Evolutionary conservation across 2,797 vertebrate genomes (phyloP), one percentile per base, ranked within the genome.

Genomic region (Vireo griseus): DNA sequence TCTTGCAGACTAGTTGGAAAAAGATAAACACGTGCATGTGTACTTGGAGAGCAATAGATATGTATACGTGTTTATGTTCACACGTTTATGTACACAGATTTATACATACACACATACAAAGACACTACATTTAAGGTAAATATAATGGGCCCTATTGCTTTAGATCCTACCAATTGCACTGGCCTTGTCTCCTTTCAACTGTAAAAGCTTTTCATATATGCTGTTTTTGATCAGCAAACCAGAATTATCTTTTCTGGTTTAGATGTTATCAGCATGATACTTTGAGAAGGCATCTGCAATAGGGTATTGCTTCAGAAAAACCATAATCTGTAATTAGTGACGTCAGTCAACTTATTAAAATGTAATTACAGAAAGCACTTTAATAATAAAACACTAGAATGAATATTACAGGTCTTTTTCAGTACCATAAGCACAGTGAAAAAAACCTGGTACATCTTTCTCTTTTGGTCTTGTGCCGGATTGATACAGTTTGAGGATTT

Each of bases 251-350:
- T 73, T 83, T 76, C 58, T 86, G 26, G 51, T 72, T 89, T 87
- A 78, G 72, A 86, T 55, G 19, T 78, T 93, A 81, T 77, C 92
- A 84, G 44, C 48, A 72, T 16, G 54, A 68, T 81, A 72, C 61
- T 83, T 78, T 72, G 39, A 83, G 58, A 91, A 92, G 39, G 45
- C 75, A 89, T 80, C 57, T 10, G 1, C 47, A 86, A 67, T 37
- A 48, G 24, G 25, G 29, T 77, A 90, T 58, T 59, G 91, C 78
- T 83, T 85, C 5, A 14, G 51, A 92, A 94, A 92, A 93, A 47
- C 33, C 75, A 68, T 66, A 86, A 74, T 81, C 72, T 90, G 58
- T 88, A 95, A 90, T 80, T 78, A 89, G 47, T 83, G 86, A 92
- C 3, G 16, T 88, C 83, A 94, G 52, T 57, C 67, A 66, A 42